Evolutionary conservation across 2,888 invertebrate genomes (phyloP), one percentile per base, ranked within the genome.

Genomic region (Frankliniella intonsa): DNA sequence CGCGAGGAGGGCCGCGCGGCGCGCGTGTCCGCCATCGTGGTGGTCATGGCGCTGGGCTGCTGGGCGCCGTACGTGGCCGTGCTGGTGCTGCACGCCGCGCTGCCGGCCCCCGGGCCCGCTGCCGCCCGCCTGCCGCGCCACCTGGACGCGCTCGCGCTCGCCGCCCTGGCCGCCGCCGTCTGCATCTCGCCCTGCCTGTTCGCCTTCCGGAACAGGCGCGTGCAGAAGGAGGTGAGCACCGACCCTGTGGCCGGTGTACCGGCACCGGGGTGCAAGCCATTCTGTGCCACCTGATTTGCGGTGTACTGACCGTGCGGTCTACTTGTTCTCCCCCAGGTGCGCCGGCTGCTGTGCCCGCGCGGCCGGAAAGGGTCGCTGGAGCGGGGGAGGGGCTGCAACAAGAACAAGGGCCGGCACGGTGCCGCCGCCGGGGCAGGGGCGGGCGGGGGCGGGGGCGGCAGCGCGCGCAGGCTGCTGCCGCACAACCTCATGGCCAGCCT

Each of bases 1-100:
- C 91, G 95, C 82, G 97, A 97, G 87, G 97, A 97, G 89, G 94
- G 95, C 85, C 91, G 96, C 84, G 95, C 97, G 2, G 97, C 96
- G 12, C 93, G 95, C 84, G 95, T 97, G 81, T 95, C 95, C 86
- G 92, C 93, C 81, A 88, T 94, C 84, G 94, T 95, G 84, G 92
- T 94, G 86, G 90, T 94, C 65, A 93, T 94, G 88, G 92, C 90
- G 82, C 87, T 90, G 17, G 87, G 90, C 62, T 91, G 91, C 85
- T 91, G 91, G 91, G 87, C 90, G 22, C 91, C 91, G 0, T 90
- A 90, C 85, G 88, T 88, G 25, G 85, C 87, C 25, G 85, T 88
- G 12, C 84, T 87, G n/a, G 82, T 88, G 25, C 84, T 90, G 89
- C 80, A 87, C 88, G 83, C 85, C 86, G 19, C 69, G 69, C 69